Evolutionary conservation across 2,113 vertebrate species (phyloP), one percentile per base, ranked within the genome.

Genomic region (Mastomys natalensis): DNA sequence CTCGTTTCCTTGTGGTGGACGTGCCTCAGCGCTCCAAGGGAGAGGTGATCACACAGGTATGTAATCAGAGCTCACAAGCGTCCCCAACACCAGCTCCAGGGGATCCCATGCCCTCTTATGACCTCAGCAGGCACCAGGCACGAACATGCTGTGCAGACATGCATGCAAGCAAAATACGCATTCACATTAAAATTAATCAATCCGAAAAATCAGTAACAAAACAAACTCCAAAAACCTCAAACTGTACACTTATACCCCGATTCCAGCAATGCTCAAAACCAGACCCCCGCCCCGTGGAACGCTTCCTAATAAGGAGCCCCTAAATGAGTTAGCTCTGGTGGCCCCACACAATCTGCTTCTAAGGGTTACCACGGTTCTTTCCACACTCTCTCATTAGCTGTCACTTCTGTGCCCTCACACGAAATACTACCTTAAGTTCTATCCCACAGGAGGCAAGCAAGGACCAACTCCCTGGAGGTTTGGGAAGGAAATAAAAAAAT

Each of bases 401-500:
- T 60, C 74, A 80, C 48, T 92, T 92, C 87, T 81, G 76, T 80
- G 62, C 58, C 78, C 80, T 91, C 62, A 76, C 74, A 92, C 58
- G 91, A 97, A 87, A 95, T 93, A 91, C 82, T 91, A 97, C 82
- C 89, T 96, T 73, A 93, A 94, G 51, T 77, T 95, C 87, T 80
- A 88, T 92, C 85, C 90, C 43, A 31, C 66, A 70, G 70, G 81
- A 87, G 48, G 72, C 29, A 62, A 86, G 74, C 16, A 26, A 12
- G 6, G 12, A 70, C 86, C 19, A 93, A 90, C 60, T 97, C 87
- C 95, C 95, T 29, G 60, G 92, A 91, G 95, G 70, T 76, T 95
- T 26, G 45, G n/a, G 55, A 8, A 7, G 12, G 3, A 16, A 43
- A n/a, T 62, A 31, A 77, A 77, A 97, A 98, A 98, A 98, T 97